Evolutionary conservation across 2,113 vertebrate species (phyloP), one percentile per base, ranked within the genome.

Genomic region (Syngnathus floridae): DNA sequence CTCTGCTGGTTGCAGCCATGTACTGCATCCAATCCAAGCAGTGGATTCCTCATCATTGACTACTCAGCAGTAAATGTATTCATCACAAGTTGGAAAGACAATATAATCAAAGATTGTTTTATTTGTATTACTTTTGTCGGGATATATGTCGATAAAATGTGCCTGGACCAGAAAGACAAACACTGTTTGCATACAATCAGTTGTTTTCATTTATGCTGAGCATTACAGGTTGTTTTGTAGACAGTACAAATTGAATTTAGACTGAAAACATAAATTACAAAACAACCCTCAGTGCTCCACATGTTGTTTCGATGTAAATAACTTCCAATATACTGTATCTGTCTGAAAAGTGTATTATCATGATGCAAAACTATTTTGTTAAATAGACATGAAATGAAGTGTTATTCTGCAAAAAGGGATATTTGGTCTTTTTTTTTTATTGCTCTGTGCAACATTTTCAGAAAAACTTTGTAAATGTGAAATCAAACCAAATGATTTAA

Each of bases 361-460:
- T 87, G 78, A 94, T 92, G 92, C 62, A 88, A 93, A 93, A 90
- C 82, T 95, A 97, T 97, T 98, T 98, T 95, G 94, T 95, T 97
- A 97, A 95, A 94, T 90, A 94, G 92, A 96, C 90, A 91, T 81
- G 21, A 87, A 92, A 91, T 86, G 35, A 88, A 91, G 90, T 93
- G 90, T 92, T 90, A 94, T 92, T 90, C 87, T 79, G 89, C 80
- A 31, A 89, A 82, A 83, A 74, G 38, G 31, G 69, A 76, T 81
- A 77, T 84, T 88, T 77, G 66, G 59, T 83, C 76, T 75, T 22
- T 1, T 22, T 22, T 85, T 76, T 73, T 67, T 67, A 31, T 55
- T 55, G 14, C 8, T 52, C 38, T 38, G 38, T 9, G 4, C 9
- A 38, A 38, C 1, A 38, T 6, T 41, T 41, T 41, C 9, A 11